phyloP scores from a whole-genome alignment of 2,888 invertebrate species.

The Petrolisthes manimaculis region DNA sequence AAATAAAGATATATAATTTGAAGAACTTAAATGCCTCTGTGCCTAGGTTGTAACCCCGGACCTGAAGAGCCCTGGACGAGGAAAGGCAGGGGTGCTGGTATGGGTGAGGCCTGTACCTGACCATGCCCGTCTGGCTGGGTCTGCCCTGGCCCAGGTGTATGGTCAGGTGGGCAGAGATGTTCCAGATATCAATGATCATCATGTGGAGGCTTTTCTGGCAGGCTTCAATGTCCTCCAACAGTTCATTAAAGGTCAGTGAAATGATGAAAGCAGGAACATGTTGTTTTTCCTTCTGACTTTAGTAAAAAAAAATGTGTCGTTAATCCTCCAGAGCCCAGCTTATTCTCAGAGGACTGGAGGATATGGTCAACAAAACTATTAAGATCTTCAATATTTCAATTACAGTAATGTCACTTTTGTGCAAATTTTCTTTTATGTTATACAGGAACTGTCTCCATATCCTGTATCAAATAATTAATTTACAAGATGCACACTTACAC shows the following conservation, averaged over 20 bases:
- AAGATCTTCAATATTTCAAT: too few relatives aligned
- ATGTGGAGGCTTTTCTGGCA: slow-evolving; percentile 74
- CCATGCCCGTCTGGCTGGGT: slow-evolving; percentile 87
- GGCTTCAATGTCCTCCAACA: slow-evolving; percentile 88
- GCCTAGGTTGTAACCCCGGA: slow-evolving; percentile 88
- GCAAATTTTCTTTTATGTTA: too few relatives aligned
- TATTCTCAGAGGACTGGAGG: neutral
- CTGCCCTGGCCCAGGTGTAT: slow-evolving; percentile 91
- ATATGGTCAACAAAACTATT: neutral
- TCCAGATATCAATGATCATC: slow-evolving; percentile 84
- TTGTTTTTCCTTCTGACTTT: neutral
- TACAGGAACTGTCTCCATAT: too few relatives aligned
- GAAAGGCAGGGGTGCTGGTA: slow-evolving; percentile 76
- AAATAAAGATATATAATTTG: too few relatives aligned
- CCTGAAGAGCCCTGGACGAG: slow-evolving; percentile 77
- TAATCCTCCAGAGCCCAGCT: neutral
- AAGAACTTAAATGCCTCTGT: too few relatives aligned
- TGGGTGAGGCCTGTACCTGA: slow-evolving; percentile 84
- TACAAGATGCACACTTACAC: too few relatives aligned
- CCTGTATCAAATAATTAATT: too few relatives aligned
- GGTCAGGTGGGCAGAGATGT: slow-evolving; percentile 83
- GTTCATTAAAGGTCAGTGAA: slow-evolving; percentile 78
- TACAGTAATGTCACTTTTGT: too few relatives aligned
- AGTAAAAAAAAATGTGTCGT: neutral
- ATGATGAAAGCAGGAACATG: slow-evolving; percentile 60